Percentiles rank a stretch among this genome's conserved stretches.
Conservation (phyloP, 2,113 vertebrate genomes). For the Ctenodactylus gundi region DNA sequence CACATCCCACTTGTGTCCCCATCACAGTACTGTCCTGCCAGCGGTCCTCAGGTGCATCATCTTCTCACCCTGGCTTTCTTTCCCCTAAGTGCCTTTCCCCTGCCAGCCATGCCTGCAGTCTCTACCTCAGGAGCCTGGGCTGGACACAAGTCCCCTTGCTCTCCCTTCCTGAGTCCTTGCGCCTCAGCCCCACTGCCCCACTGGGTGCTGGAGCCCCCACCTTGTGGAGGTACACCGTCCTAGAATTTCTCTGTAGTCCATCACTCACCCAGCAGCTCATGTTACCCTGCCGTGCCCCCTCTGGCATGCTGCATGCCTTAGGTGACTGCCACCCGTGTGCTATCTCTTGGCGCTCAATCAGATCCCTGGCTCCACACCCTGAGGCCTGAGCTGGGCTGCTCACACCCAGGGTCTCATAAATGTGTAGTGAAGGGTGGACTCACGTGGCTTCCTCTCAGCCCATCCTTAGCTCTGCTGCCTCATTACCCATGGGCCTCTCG, state of each 20-base stretch:
- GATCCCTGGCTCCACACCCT: too few species aligned
- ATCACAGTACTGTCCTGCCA: too few species aligned
- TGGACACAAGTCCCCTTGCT: background rate
- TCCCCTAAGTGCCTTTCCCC: background rate
- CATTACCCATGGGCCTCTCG: background rate
- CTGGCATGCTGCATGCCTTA: constrained; percentile 7
- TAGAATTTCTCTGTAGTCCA: background rate
- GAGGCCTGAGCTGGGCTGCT: background rate
- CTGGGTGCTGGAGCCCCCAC: background rate
- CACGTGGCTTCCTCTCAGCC: constrained; percentile 26
- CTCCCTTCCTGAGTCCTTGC: background rate
- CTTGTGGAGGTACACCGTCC: background rate
- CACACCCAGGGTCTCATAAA: background rate
- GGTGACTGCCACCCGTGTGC: background rate
- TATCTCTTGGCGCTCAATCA: background rate
- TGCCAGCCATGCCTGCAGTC: background rate
- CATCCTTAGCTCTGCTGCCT: constrained; percentile 53
- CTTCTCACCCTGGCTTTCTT: background rate
- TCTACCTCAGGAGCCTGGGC: background rate
- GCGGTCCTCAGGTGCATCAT: background rate
- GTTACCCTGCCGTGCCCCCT: constrained; percentile 16
- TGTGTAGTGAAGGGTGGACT: background rate
- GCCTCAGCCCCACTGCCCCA: background rate
- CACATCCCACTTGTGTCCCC: background rate
- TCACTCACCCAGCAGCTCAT: constrained; percentile 42